These are phyloP conservation scores for Promerops cafer DNA, from an alignment of 2,113 vertebrate genomes.

Conservation along the genomic window DNA sequence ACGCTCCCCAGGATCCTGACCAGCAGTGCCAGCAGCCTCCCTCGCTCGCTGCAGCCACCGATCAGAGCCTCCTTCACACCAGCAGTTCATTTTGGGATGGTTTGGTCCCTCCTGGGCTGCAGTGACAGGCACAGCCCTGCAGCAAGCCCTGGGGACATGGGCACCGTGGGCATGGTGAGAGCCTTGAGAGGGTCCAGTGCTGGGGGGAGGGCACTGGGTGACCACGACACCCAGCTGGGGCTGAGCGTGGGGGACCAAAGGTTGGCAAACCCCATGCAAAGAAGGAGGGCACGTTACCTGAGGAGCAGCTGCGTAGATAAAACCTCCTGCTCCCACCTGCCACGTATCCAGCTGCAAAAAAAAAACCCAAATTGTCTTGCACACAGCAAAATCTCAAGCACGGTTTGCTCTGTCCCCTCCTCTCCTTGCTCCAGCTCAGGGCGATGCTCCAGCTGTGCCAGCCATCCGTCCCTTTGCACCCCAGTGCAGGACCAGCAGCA, in stretches of 20 bases:
- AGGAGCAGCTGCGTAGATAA: not conserved
- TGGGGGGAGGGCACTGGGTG: not conserved
- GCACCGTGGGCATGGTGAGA: not conserved
- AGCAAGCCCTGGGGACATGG: fast-evolving
- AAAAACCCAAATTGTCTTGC: not conserved
- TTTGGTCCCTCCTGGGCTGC: not conserved
- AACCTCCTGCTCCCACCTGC: not conserved
- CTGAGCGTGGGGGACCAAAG: not conserved
- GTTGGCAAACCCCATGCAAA: not conserved
- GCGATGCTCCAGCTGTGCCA: not conserved
- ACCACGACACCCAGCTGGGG: fast-evolving
- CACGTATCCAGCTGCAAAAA: not conserved
- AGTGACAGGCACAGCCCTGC: not conserved
- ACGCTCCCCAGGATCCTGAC: not conserved
- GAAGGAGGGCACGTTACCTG: fast-evolving
- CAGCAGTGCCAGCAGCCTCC: not conserved
- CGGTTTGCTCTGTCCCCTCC: not conserved
- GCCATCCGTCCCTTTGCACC: not conserved
- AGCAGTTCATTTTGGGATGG: not conserved
- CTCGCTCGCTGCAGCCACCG: fast-evolving
- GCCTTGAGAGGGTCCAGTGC: fast-evolving
- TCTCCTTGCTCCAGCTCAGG: not conserved
- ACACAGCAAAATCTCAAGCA: not conserved
- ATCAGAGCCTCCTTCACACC: not conserved
- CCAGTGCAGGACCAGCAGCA: not conserved